Conservation (phyloP, 2,113 vertebrate species). For the Megaleporinus macrocephalus region DNA sequence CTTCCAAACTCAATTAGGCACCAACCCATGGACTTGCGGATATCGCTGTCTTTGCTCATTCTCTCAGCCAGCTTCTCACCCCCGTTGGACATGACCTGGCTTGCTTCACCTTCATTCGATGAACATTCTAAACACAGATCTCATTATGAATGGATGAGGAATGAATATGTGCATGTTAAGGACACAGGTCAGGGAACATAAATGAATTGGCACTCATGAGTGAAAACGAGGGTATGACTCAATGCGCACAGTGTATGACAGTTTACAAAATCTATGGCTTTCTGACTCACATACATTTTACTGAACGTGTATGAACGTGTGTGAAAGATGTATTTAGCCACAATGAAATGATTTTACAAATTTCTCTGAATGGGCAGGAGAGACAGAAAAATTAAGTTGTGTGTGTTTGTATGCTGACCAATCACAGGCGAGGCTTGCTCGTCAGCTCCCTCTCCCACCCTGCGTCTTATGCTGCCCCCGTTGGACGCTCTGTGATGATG, state of each 20-base stretch:
- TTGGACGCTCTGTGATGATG: conserved; percentile 73
- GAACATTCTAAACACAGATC: conserved; percentile 75
- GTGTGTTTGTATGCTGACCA: conserved; percentile 61
- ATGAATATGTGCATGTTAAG: not conserved
- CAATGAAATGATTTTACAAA: not conserved
- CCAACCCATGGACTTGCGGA: conserved; percentile 78
- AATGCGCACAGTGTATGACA: too few relatives aligned
- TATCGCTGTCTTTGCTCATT: conserved; percentile 74
- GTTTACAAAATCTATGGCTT: too few relatives aligned
- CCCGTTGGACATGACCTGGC: conserved; percentile 80
- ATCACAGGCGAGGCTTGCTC: conserved; percentile 75
- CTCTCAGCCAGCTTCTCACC: conserved; percentile 81
- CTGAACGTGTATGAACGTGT: not conserved
- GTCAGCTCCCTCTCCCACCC: conserved; percentile 71
- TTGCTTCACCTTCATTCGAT: conserved; percentile 70
- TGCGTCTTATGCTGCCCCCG: conserved; percentile 77
- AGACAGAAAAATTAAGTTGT: not conserved
- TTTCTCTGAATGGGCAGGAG: not conserved
- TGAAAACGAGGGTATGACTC: too few relatives aligned
- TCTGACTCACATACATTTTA: not conserved
- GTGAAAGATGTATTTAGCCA: not conserved
- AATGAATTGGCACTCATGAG: not conserved
- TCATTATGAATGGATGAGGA: conserved; percentile 41
- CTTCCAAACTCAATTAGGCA: conserved; percentile 41
- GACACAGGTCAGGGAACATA: conserved; percentile 2